Evolutionary conservation across 2,888 invertebrate species (phyloP).

Genomic region (Tinea trinotella): DNA sequence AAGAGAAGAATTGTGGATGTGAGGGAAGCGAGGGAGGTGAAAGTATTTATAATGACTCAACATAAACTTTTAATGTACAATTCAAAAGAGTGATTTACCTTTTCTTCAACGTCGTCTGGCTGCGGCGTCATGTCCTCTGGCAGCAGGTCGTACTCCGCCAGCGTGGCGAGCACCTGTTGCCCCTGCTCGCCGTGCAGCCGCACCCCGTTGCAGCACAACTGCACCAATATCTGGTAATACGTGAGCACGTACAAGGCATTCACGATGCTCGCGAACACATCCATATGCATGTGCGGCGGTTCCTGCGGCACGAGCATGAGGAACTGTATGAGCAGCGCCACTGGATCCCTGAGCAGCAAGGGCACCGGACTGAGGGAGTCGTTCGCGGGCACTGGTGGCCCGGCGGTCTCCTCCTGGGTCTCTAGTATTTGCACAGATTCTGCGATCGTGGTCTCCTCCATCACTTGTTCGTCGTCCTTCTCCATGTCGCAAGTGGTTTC

Average conservation of each 20-base stretch:
- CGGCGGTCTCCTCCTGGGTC: constrained; percentile 20
- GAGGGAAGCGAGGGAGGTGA: too few species aligned
- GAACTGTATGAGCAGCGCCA: constrained; percentile 88
- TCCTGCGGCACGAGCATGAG: constrained; percentile 87
- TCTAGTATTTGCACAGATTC: constrained; percentile 21
- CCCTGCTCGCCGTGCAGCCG: constrained; percentile 64
- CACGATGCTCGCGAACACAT: constrained; percentile 90
- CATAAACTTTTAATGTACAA: too few species aligned
- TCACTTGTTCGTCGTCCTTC: constrained; percentile 58
- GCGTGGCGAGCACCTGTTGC: constrained; percentile 37
- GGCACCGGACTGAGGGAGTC: constrained; percentile 73
- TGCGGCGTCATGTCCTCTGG: constrained; percentile 68
- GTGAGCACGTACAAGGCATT: constrained; percentile 90
- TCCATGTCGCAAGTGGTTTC: constrained; percentile 75
- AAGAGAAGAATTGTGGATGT: too few species aligned
- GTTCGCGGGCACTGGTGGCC: constrained; percentile 28
- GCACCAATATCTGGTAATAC: constrained; percentile 90
- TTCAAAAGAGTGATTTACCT: neutral
- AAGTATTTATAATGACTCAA: too few species aligned
- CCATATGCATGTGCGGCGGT: constrained; percentile 79
- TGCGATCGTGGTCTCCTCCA: constrained; percentile 23
- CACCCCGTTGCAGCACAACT: constrained; percentile 80
- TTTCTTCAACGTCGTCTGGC: constrained; percentile 12
- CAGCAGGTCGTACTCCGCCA: constrained; percentile 70
- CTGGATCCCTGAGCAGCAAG: constrained; percentile 88